Base-by-base conservation (phyloP, 1,140 invertebrate species). In the Zaprionus taronus region DNA sequence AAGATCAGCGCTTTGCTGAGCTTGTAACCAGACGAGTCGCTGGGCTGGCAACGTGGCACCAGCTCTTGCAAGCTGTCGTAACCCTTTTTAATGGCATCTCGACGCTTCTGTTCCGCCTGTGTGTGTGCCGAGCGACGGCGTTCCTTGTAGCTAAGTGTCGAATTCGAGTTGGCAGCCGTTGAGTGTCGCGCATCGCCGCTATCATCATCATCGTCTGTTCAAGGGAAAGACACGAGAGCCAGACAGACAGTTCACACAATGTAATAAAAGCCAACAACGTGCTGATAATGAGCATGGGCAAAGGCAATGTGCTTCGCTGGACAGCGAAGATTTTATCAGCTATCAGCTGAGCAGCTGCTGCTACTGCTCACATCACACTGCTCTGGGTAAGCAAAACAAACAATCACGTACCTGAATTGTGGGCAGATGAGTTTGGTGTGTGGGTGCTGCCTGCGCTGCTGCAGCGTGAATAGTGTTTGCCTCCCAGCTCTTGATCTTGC, bases 1-100 rank as follows among this genome's bases (percentile, higher is more conserved):
- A 99, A 94, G 61, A 99, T 97, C 56, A 97, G 97, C 20, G 98
- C 98, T 94, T 99, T 99, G 92, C 98, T 99, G 31, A 99, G 94
- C 94, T 99, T 99, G 91, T 98, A 98, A 70, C 97, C 95, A 82
- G 96, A 96, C 38, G 97, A 95, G 89, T 97, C 96, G 60, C 96
- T 97, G 34, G 95, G 94, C 67, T 95, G 94, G 93, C 98, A 99
- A 56, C 97, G 98, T 2, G 98, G 98, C 5, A 99, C 98, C 75
- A 99, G 93, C 83, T 97, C 96, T 93, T 98, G 97, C 34, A 99
- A 93, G 5, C 96, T 96, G 93, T 98, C 97, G 93, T 99, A 99
- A 2, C 98, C 98, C 93, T 98, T 98, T 91, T 99, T 99, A 68
- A 99, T 99, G 3, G 98, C 98, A 95, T 99, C 98, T 91, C 98